These are phyloP conservation scores for Bostrychus sinensis DNA, from an alignment of 2,113 vertebrate genomes.

Conservation along the genomic window DNA sequence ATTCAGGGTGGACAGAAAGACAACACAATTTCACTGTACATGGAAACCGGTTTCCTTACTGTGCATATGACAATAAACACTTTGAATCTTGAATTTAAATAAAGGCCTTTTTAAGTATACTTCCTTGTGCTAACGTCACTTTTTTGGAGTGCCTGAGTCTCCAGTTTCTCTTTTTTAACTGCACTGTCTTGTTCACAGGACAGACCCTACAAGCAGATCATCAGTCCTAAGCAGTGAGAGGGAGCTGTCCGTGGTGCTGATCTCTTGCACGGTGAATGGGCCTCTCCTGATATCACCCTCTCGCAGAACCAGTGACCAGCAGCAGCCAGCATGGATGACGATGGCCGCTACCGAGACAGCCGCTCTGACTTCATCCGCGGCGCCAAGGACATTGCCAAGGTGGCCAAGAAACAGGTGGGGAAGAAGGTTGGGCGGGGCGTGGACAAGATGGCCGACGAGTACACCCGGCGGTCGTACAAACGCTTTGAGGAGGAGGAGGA, in stretches of 20 bases:
- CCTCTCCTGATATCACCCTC: constrained; percentile 60
- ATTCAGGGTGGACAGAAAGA: no score
- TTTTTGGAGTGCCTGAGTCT: no score
- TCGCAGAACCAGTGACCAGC: constrained; percentile 44
- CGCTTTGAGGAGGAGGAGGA: constrained; percentile 96
- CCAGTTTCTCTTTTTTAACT: no score
- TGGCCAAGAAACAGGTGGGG: constrained; percentile 91
- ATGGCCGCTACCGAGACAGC: constrained; percentile 83
- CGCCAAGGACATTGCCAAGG: constrained; percentile 97
- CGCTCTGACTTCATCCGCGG: constrained; percentile 95
- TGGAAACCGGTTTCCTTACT: no score
- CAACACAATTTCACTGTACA: no score
- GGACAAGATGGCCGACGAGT: constrained; percentile 91
- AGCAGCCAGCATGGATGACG: constrained; percentile 86
- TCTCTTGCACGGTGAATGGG: constrained; percentile 55
- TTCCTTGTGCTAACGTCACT: no score
- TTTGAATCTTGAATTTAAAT: no score
- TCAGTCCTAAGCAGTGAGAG: background rate
- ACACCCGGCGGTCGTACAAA: constrained; percentile 92
- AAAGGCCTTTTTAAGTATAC: no score
- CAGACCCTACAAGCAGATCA: background rate
- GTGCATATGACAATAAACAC: no score
- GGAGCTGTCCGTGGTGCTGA: constrained; percentile 66
- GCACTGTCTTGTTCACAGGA: background rate
- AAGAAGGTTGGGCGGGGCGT: constrained; percentile 91